A percentile compares a stretch with the other conserved stretches of the same genome.
These are phyloP conservation scores for Macrochelys suwanniensis DNA, from an alignment of 2,797 vertebrate genomes.

Conservation along the genomic window DNA sequence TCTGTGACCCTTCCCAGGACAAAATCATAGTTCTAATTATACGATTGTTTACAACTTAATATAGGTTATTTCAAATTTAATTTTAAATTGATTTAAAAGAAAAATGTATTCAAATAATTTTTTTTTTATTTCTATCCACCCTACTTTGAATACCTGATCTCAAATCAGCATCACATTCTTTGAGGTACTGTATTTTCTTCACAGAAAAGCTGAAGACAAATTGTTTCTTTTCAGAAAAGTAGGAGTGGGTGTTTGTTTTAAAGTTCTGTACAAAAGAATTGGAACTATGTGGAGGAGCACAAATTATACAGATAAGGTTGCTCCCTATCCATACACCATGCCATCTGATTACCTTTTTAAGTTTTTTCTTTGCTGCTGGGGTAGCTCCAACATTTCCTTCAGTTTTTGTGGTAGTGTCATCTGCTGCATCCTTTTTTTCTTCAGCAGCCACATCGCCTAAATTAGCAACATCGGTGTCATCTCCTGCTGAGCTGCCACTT, in stretches of 20 bases:
- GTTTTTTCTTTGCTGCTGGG: constrained; percentile 81
- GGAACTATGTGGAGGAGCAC: background rate
- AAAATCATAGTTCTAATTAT: too few relatives aligned
- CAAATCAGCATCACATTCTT: background rate
- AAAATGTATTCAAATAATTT: background rate
- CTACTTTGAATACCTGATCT: background rate
- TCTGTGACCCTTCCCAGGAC: too few relatives aligned
- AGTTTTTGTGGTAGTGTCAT: constrained; percentile 73
- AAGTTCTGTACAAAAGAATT: background rate
- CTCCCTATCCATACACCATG: background rate
- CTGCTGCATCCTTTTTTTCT: constrained; percentile 78
- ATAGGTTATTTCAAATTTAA: too few relatives aligned
- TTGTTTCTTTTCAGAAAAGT: accelerated
- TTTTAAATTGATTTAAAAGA: background rate
- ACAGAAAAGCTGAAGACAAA: background rate
- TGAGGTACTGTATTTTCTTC: background rate
- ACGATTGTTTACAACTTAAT: too few relatives aligned
- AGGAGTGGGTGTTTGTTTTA: accelerated
- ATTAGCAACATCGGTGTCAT: constrained; percentile 82
- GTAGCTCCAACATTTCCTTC: constrained; percentile 71
- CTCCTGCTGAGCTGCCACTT: constrained; percentile 84
- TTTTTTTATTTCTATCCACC: background rate
- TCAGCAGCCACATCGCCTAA: constrained; percentile 79
- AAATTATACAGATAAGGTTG: background rate
- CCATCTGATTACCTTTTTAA: constrained; percentile 80